Evolutionary conservation across 2,888 invertebrate species (phyloP).

Genomic region (Cryptus viduatorius): DNA sequence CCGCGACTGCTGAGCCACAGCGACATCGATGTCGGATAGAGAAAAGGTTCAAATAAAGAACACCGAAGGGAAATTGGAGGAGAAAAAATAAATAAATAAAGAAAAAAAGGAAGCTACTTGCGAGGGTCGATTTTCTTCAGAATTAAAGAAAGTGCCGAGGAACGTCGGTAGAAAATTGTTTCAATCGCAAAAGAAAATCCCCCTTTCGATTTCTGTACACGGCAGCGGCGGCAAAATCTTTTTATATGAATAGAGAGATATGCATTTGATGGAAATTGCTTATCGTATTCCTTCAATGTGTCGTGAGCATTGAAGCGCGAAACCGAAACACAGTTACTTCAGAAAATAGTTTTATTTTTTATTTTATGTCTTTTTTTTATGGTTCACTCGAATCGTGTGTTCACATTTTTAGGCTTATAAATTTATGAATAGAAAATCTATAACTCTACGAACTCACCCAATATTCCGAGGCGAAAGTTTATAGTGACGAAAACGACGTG

Average conservation of each 20-base stretch:
- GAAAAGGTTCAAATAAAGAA: slow-evolving; percentile 53
- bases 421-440: neutral
- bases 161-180: slow-evolving; percentile 44
- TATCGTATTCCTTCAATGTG: neutral
- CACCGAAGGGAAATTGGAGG: slow-evolving; percentile 40
- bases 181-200: slow-evolving; percentile 19
- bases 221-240: neutral
- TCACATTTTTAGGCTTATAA: neutral
- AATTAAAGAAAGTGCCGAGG: slow-evolving; percentile 50
- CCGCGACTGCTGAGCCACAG: slow-evolving; percentile 34
- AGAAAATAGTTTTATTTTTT: neutral
- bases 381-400: neutral
- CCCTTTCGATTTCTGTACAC: too few species aligned
- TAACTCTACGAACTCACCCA: slow-evolving; percentile 88
- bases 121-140: slow-evolving; percentile 37
- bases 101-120: slow-evolving; percentile 5
- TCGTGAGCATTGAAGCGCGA: neutral
- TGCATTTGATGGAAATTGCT: neutral
- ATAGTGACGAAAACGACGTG: slow-evolving; percentile 94
- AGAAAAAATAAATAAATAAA: neutral
- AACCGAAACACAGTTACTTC: neutral
- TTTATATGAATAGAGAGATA: neutral
- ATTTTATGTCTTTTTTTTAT: neutral
- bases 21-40: slow-evolving; percentile 60
- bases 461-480: slow-evolving; percentile 93